These are phyloP conservation scores for Papilio gigon DNA, from an alignment of 2,888 invertebrate genomes.

Conservation along the genomic window DNA sequence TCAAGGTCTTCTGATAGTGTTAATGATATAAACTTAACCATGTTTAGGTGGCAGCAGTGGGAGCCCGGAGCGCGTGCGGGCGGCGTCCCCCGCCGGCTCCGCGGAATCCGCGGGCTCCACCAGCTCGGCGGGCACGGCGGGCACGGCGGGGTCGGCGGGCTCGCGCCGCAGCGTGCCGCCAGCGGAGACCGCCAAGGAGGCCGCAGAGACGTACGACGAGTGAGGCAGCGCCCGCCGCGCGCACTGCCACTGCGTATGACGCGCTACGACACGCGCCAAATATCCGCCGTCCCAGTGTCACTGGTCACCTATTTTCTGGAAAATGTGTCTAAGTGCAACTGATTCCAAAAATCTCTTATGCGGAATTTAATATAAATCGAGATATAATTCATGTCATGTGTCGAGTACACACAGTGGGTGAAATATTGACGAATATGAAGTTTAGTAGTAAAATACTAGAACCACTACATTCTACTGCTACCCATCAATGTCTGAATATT, in stretches of 20 bases:
- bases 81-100: constrained; percentile 39
- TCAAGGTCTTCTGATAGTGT: too few relatives aligned
- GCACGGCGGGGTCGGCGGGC: constrained; percentile 38
- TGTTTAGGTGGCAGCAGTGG: constrained; percentile 13
- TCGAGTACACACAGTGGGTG: not conserved
- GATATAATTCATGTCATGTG: not conserved
- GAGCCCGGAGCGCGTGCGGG: constrained; percentile 37
- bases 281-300: not conserved
- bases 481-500: too few relatives aligned
- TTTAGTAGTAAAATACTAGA: not conserved
- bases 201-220: constrained; percentile 69
- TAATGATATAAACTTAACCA: not conserved
- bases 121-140: constrained; percentile 47
- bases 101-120: constrained; percentile 28
- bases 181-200: constrained; percentile 78
- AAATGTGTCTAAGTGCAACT: constrained; percentile 4
- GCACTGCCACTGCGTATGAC: constrained; percentile 35
- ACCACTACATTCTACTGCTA: too few relatives aligned
- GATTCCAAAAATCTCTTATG: not conserved
- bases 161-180: constrained; percentile 56
- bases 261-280: not conserved
- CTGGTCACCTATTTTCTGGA: not conserved
- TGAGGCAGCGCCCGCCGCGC: constrained; percentile 45
- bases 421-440: not conserved
- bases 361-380: not conserved